Conservation (phyloP, 2,797 vertebrate genomes). For the Gymnoscopelus microlampas region DNA sequence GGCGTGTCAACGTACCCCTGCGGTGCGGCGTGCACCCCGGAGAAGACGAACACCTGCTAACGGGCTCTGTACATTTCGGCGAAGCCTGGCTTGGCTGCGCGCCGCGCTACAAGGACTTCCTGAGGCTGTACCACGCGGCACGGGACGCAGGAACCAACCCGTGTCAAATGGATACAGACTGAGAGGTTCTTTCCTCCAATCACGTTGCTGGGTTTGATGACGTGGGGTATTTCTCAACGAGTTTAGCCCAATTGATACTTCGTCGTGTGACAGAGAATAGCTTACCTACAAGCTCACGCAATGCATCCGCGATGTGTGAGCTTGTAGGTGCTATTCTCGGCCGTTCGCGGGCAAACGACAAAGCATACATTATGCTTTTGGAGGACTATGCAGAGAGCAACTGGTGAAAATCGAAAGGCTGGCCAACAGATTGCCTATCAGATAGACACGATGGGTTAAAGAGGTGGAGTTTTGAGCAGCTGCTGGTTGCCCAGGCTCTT, state of each 20-base stretch:
- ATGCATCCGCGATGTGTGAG: no score
- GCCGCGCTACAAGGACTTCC: slow-evolving; percentile 90
- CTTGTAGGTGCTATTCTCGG: no score
- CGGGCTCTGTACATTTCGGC: slow-evolving; percentile 91
- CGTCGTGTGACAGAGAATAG: no score
- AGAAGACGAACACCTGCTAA: slow-evolving; percentile 88
- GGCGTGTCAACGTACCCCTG: slow-evolving; percentile 79
- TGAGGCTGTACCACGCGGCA: slow-evolving; percentile 85
- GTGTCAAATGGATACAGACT: slow-evolving; percentile 86
- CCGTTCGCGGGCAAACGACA: no score
- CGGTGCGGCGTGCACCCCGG: slow-evolving; percentile 79
- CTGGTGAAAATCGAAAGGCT: slow-evolving; percentile 3
- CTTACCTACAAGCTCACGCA: no score
- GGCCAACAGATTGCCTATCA: neutral
- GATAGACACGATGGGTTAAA: neutral
- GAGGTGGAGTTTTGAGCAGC: neutral
- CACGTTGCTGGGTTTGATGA: neutral
- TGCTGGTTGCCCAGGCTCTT: neutral
- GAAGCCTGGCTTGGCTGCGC: slow-evolving; percentile 92
- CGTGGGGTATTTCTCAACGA: neutral
- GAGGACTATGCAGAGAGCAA: neutral
- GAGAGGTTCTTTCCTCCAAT: slow-evolving; percentile 48
- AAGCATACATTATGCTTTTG: no score
- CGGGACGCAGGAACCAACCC: slow-evolving; percentile 86
- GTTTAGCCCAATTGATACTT: no score